phyloP scores from a whole-genome alignment of 2,888 invertebrate genomes.

The Tryphoninae sp. region DNA sequence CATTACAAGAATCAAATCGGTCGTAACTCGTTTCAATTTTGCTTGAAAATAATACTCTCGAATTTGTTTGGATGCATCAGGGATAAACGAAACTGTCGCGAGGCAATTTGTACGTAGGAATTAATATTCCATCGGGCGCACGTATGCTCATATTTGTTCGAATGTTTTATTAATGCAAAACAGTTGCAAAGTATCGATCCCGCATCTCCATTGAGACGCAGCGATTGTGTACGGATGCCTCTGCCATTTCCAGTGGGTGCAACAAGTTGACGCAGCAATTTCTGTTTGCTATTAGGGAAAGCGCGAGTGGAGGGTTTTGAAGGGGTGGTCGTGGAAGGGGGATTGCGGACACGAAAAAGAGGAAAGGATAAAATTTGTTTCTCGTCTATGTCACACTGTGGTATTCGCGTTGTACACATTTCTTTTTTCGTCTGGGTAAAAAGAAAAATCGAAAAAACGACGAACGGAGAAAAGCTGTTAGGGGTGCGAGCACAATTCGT shows the following conservation, averaged over 20 bases:
- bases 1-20: too few species aligned
- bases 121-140: not conserved
- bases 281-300: slow-evolving; percentile 47
- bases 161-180: not conserved
- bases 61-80: too few species aligned
- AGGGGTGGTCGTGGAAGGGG: slow-evolving; percentile 18
- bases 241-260: slow-evolving; percentile 57
- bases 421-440: slow-evolving; percentile 50
- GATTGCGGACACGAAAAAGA: slow-evolving; percentile 1
- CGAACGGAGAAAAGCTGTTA: slow-evolving; percentile 60
- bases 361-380: slow-evolving; percentile 57
- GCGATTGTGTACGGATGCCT: slow-evolving; percentile 1
- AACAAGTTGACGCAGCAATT: slow-evolving; percentile 65
- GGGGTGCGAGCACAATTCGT: slow-evolving; percentile 39
- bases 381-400: slow-evolving; percentile 53
- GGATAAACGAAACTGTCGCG: not conserved
- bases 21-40: too few species aligned
- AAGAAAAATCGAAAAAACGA: slow-evolving; percentile 43
- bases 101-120: not conserved
- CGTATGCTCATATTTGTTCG: not conserved
- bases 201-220: slow-evolving; percentile 33
- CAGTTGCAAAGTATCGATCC: slow-evolving; percentile 11
- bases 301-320: slow-evolving; percentile 5
- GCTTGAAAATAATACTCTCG: too few species aligned
- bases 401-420: slow-evolving; percentile 42